A percentile compares a stretch with the other conserved stretches of the same genome.
Conservation (phyloP, 2,888 invertebrate genomes). For the Leptopilina drosophilae region DNA sequence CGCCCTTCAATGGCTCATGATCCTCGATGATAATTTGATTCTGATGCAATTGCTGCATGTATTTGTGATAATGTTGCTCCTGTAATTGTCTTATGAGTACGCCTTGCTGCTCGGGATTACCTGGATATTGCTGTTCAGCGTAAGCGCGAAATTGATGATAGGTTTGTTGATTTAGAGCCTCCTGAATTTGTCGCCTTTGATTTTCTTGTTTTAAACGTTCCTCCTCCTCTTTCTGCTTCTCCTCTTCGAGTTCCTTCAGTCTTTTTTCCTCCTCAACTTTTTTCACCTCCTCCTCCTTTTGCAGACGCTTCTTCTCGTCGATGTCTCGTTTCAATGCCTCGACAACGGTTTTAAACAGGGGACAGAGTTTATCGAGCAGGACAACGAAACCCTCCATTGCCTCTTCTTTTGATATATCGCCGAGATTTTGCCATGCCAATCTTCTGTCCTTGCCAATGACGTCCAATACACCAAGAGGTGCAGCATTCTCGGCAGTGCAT, state of each 20-base stretch:
- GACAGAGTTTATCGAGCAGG: slow-evolving; percentile 90
- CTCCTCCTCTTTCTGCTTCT: slow-evolving; percentile 80
- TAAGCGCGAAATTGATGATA: slow-evolving; percentile 93
- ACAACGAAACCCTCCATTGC: slow-evolving; percentile 96
- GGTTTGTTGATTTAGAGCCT: slow-evolving; percentile 96
- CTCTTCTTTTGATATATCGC: slow-evolving; percentile 89
- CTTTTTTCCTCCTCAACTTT: slow-evolving; percentile 81
- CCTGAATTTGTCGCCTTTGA: slow-evolving; percentile 91
- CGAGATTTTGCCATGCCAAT: slow-evolving; percentile 95
- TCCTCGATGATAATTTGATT: slow-evolving; percentile 72
- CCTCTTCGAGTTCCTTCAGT: slow-evolving; percentile 76
- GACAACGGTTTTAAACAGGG: slow-evolving; percentile 92
- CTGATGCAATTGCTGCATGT: slow-evolving; percentile 94
- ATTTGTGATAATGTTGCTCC: slow-evolving; percentile 99
- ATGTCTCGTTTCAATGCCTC: slow-evolving; percentile 94
- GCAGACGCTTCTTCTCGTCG: slow-evolving; percentile 86
- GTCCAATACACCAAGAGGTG: slow-evolving; percentile 94
- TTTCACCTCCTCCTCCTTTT: slow-evolving; percentile 80
- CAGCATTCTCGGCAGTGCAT: slow-evolving; percentile 84
- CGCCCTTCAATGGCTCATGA: slow-evolving; percentile 63
- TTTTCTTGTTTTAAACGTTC: slow-evolving; percentile 82
- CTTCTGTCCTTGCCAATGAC: slow-evolving; percentile 96
- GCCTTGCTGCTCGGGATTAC: slow-evolving; percentile 92
- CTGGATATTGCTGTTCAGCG: slow-evolving; percentile 95
- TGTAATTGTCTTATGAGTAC: slow-evolving; percentile 95